Percentiles rank a stretch among this genome's conserved stretches.
These are phyloP conservation scores for Erebia epiphron DNA, from an alignment of 2,888 invertebrate species.

Conservation along the genomic window DNA sequence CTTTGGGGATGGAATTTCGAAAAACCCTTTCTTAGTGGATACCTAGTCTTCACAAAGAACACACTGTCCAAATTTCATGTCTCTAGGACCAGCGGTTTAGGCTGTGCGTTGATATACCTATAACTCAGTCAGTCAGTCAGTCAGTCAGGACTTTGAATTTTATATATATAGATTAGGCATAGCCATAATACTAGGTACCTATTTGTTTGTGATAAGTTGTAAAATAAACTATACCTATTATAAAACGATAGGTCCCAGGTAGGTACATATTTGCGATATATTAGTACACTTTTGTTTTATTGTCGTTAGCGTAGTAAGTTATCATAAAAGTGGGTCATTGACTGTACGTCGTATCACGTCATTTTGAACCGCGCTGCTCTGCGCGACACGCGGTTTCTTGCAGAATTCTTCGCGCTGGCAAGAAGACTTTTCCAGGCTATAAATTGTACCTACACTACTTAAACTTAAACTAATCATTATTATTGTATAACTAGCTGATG, in stretches of 20 bases:
- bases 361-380: slow-evolving; percentile 48
- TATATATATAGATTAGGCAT: no score
- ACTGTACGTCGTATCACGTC: slow-evolving; percentile 76
- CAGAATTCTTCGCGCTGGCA: slow-evolving; percentile 44
- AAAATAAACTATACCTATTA: slow-evolving; percentile 15
- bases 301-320: slow-evolving; percentile 60
- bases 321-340: slow-evolving; percentile 72
- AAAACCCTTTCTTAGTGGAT: no score
- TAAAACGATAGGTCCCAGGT: slow-evolving; percentile 22
- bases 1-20: no score
- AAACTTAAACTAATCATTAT: no score
- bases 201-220: neutral
- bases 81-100: no score
- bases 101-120: no score
- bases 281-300: slow-evolving; percentile 57
- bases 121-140: no score
- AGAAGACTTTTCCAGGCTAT: slow-evolving; percentile 45
- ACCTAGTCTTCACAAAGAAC: no score
- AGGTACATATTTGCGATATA: slow-evolving; percentile 32
- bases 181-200: slow-evolving; percentile 6
- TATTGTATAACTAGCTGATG: no score
- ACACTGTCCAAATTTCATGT: no score
- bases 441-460: no score
- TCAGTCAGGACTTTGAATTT: no score
- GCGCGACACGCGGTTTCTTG: slow-evolving; percentile 44